Conservation (phyloP, 2,113 vertebrate genomes). For the Eretmochelys imbricata region DNA sequence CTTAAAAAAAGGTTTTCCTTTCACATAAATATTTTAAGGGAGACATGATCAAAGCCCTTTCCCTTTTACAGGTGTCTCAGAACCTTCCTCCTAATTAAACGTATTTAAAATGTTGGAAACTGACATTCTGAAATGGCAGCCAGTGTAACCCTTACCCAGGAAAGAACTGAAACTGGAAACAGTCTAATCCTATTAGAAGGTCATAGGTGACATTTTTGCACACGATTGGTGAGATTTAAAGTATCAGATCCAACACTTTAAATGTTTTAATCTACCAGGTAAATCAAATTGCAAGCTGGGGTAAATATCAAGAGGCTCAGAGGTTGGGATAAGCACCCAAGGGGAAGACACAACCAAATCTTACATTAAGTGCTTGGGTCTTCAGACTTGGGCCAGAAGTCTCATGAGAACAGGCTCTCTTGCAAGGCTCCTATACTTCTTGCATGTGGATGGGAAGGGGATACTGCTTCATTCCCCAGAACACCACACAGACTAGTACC, state of each 20-base stretch:
- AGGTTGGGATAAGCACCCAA: background rate
- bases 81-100: slow-evolving; percentile 43
- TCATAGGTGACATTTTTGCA: background rate
- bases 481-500: accelerated
- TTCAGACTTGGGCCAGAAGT: background rate
- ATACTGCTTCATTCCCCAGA: background rate
- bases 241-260: background rate
- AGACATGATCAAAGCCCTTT: slow-evolving; percentile 58
- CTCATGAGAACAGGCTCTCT: background rate
- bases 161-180: background rate
- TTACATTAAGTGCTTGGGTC: background rate
- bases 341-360: background rate
- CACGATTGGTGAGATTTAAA: background rate
- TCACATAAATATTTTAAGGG: slow-evolving; percentile 71
- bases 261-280: background rate
- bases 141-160: background rate
- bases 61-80: slow-evolving; percentile 47
- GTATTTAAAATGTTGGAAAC: slow-evolving; percentile 27
- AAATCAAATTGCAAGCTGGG: background rate
- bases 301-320: background rate
- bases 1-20: slow-evolving; percentile 3
- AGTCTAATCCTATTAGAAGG: background rate
- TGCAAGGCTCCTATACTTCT: background rate
- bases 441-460: background rate
- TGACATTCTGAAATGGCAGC: slow-evolving; percentile 30